phyloP scores from a whole-genome alignment of 1,140 invertebrate genomes.

The Atopsyche davidsoni region DNA sequence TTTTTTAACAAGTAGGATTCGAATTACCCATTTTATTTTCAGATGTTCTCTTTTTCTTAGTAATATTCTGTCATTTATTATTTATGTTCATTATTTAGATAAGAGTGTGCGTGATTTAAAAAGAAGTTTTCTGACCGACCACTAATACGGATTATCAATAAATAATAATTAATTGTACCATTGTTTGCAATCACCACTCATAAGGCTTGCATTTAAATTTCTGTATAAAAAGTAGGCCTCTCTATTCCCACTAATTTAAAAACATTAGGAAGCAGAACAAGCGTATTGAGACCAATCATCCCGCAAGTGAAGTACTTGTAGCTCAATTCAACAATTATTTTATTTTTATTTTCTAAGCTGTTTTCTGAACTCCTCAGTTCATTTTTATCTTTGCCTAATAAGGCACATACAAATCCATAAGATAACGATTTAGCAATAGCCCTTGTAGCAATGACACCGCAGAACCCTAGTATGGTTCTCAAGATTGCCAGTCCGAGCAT shows the following conservation, averaged over 20 bases:
- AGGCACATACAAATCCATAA: slow-evolving; percentile 61
- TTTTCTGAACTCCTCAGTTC: slow-evolving; percentile 56
- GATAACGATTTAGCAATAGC: slow-evolving; percentile 62
- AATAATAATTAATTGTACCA: no score
- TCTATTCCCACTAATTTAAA: slow-evolving; percentile 72
- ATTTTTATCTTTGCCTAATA: slow-evolving; percentile 60
- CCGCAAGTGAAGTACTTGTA: slow-evolving; percentile 76
- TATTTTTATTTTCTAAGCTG: slow-evolving; percentile 58
- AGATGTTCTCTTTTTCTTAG: no score
- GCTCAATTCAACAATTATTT: slow-evolving; percentile 69
- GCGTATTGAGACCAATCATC: slow-evolving; percentile 68
- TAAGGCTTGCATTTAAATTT: slow-evolving; percentile 54
- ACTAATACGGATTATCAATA: no score
- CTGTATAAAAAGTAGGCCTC: slow-evolving; percentile 76
- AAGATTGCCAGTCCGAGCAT: slow-evolving; percentile 62
- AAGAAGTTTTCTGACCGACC: no score
- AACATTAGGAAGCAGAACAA: slow-evolving; percentile 70
- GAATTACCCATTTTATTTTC: no score
- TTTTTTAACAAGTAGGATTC: no score
- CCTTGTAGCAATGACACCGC: slow-evolving; percentile 61
- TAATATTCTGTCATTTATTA: no score
- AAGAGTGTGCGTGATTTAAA: no score
- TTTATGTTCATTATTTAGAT: no score
- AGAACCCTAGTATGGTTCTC: slow-evolving; percentile 68
- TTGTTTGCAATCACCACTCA: no score